phyloP scores from a whole-genome alignment of 2,797 vertebrate species.

The Hypotaenidia philippensis region DNA sequence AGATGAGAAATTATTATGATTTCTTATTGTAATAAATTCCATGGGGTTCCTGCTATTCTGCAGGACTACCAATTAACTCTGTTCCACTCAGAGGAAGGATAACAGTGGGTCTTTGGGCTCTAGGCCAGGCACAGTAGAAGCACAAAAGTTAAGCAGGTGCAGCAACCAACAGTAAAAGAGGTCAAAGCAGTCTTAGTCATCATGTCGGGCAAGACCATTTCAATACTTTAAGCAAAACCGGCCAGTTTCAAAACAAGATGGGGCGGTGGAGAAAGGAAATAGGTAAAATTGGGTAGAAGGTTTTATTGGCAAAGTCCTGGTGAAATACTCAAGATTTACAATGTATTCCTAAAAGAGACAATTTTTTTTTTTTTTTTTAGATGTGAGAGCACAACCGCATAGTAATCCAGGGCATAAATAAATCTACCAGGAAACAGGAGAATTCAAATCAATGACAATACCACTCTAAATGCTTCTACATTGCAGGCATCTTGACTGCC shows the following conservation, averaged over 20 bases:
- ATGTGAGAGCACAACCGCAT: background rate
- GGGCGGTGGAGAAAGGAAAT: background rate
- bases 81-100: conserved; percentile 14
- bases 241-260: background rate
- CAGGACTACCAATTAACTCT: conserved; percentile 39
- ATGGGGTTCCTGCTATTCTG: conserved; percentile 60
- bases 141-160: background rate
- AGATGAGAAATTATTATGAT: conserved; percentile 38
- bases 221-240: background rate
- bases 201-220: background rate
- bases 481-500: background rate
- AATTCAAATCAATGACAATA: background rate
- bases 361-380: background rate
- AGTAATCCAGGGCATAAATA: background rate
- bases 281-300: background rate
- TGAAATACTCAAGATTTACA: background rate
- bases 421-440: background rate
- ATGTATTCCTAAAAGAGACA: background rate
- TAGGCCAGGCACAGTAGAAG: background rate
- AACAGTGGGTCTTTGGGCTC: background rate
- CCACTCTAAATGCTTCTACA: background rate
- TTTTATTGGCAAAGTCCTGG: background rate
- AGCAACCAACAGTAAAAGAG: background rate
- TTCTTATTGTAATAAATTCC: conserved; percentile 61
- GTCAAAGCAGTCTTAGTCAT: background rate